Evolutionary conservation across 35 echinoderm and acorn worm species (phyloP).

Genomic region (Holothuria glaberrima): DNA sequence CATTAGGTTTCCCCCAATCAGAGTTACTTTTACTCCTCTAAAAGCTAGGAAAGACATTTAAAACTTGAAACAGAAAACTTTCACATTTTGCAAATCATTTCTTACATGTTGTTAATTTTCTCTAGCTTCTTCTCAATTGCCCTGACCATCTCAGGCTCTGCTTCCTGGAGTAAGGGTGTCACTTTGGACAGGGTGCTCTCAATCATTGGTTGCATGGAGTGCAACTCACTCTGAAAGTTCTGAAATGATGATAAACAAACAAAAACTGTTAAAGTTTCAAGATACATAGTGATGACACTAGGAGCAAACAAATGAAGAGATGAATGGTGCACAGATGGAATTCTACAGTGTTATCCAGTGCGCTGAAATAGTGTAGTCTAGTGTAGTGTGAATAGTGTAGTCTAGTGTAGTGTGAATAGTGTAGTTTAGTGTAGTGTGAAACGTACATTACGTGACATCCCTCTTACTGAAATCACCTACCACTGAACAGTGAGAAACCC

Average conservation of each 20-base stretch:
- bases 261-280: not conserved
- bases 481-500: no score
- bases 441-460: no score
- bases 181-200: constrained; percentile 61
- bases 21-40: no score
- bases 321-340: not conserved
- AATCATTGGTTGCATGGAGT: constrained; percentile 74
- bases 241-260: constrained; percentile 16
- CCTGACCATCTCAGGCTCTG: constrained; percentile 75
- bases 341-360: no score
- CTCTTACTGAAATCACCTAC: no score
- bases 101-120: constrained; percentile 65
- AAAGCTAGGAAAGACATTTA: no score
- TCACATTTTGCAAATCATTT: not conserved
- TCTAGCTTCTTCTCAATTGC: constrained; percentile 83
- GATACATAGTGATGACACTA: not conserved
- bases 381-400: not conserved
- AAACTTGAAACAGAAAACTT: no score
- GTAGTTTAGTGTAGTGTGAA: no score
- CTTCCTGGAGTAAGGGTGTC: constrained; percentile 66
- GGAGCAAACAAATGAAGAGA: not conserved
- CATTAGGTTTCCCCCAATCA: no score
- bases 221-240: constrained; percentile 74
- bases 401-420: no score
- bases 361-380: not conserved